phyloP scores from a whole-genome alignment of 2,888 invertebrate genomes.

The Syritta pipiens region DNA sequence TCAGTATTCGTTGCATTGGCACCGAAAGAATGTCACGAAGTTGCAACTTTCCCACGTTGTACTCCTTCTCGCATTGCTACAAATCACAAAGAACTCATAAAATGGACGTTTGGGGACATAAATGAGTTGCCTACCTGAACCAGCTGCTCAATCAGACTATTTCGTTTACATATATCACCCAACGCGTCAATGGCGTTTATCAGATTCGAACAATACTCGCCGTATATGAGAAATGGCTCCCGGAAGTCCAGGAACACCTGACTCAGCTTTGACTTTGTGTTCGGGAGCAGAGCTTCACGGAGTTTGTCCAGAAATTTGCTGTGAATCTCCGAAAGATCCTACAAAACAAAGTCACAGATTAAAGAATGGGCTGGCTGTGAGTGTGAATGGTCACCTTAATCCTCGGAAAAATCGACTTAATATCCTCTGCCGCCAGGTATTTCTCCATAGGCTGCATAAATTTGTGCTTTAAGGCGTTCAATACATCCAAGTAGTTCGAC shows the following conservation, averaged over 20 bases:
- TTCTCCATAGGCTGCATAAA: conserved; percentile 89
- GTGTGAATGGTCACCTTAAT: conserved; percentile 84
- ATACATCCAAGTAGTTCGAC: conserved; percentile 96
- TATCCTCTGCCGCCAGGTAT: conserved; percentile 87
- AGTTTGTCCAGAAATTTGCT: conserved; percentile 90
- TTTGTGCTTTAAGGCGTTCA: conserved; percentile 89
- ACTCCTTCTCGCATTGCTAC: conserved; percentile 94
- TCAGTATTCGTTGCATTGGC: conserved; percentile 98
- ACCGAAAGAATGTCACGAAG: conserved; percentile 96
- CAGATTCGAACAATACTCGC: conserved; percentile 97
- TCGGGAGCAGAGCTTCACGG: conserved; percentile 84
- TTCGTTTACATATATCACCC: conserved; percentile 80
- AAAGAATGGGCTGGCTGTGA: not conserved
- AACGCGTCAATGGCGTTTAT: conserved; percentile 92
- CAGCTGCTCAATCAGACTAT: conserved; percentile 77
- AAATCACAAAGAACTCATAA: conserved; percentile 71
- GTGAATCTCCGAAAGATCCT: conserved; percentile 94
- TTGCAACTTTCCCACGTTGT: conserved; percentile 96
- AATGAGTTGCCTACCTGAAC: conserved; percentile 73
- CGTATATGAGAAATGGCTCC: conserved; percentile 94
- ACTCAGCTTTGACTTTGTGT: conserved; percentile 82
- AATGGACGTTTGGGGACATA: not conserved
- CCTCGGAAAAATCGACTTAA: conserved; percentile 91
- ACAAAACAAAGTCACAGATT: conserved; percentile 65
- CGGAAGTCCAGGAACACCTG: conserved; percentile 95